Evolutionary conservation across 2,797 vertebrate genomes (phyloP), one percentile per base, ranked within the genome.

Genomic region (Novumbra hubbsi): DNA sequence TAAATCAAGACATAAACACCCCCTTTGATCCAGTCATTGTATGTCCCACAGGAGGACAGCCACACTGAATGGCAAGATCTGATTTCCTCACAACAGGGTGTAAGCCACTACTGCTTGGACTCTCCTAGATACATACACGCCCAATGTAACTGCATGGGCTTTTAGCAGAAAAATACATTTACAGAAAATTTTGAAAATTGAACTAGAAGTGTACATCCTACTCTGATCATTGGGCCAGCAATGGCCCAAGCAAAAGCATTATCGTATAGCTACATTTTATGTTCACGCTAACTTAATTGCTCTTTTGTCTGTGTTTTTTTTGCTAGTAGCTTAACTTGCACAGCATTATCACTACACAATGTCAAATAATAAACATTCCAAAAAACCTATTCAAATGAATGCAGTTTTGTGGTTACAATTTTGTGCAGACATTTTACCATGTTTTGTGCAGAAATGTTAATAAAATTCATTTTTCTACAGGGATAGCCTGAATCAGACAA

Each of bases 1-100:
- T 92, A 92, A 93, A 93, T 93, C 91, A 92, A 87, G 89, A 89
- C 87, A 90, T 92, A 91, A 92, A 91, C 89, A 92, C 92, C 90
- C 90, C 92, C 91, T 93, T 88, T 89, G 89, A 94, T 92, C 90
- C 90, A 91, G 87, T 87, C 88, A 90, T 91, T 90, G 87, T 90
- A 8, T 65, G 84, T 90, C 88, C 89, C 88, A 90, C 82, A 88
- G 89, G 90, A 92, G 86, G 82, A 86, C 85, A 85, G 89, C 90
- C 91, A 90, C 93, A 91, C 81, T 89, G 80, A 88, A 88, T 87
- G 86, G 89, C 80, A 83, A 89, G 80, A 89, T 90, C 84, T 90
- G 88, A 91, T 90, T 89, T 89, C 87, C 89, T 88, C 85, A 87
- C 84, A 89, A 84, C 83, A 78, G 87, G 78, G 85, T 88, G 88